Percentiles rank a stretch among this genome's conserved stretches.
Evolutionary conservation across 2,113 vertebrate species (phyloP).

Genomic region (Lepisosteus oculatus): DNA sequence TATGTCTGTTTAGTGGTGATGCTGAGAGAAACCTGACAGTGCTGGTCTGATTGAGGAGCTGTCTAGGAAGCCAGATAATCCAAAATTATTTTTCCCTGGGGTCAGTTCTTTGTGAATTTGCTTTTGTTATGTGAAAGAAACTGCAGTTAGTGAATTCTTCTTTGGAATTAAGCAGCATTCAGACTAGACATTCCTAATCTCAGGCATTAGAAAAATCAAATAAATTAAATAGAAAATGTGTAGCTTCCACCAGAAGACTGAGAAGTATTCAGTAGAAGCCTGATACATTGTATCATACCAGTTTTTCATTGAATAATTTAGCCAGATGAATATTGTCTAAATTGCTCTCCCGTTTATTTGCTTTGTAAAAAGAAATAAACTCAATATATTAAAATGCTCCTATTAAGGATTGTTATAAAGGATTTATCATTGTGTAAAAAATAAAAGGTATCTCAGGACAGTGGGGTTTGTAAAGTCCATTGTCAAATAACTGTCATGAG

Average conservation of each 20-base stretch:
- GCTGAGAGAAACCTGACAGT: too few species aligned
- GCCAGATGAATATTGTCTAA: too few species aligned
- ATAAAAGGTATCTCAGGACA: neutral
- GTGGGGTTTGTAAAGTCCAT: constrained; percentile 23
- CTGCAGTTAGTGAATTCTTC: constrained; percentile 4
- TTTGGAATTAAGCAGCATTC: constrained; percentile 43
- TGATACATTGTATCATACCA: constrained; percentile 47
- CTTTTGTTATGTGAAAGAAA: too few species aligned
- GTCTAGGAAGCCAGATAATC: too few species aligned
- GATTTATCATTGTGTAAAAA: neutral
- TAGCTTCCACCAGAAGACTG: constrained; percentile 35
- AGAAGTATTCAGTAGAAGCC: constrained; percentile 44
- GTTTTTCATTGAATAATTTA: constrained; percentile 38
- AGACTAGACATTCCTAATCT: constrained; percentile 48
- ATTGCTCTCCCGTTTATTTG: neutral
- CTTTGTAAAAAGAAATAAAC: neutral
- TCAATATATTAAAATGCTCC: too few species aligned
- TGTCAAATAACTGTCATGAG: neutral
- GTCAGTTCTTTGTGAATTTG: too few species aligned
- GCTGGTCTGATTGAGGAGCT: too few species aligned
- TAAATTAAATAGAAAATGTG: constrained; percentile 46
- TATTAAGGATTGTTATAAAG: too few species aligned
- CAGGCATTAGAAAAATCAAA: constrained; percentile 60
- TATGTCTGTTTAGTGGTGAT: too few species aligned
- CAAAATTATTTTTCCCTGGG: too few species aligned